phyloP scores from a whole-genome alignment of 2,888 invertebrate genomes.

The Petrophora chlorosata region DNA sequence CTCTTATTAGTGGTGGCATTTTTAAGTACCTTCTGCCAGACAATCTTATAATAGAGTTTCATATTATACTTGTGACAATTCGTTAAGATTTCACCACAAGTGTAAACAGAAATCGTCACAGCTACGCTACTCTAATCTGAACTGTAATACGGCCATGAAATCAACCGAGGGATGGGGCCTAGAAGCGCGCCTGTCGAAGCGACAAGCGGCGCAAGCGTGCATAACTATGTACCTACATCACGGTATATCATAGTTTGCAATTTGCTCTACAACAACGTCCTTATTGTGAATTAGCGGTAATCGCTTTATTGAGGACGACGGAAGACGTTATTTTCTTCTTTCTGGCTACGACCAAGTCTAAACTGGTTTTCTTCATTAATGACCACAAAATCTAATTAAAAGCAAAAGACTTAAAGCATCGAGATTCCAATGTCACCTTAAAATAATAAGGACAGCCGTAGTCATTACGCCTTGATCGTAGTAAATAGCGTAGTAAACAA shows the following conservation, averaged over 20 bases:
- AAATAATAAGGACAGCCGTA: slow-evolving; percentile 20
- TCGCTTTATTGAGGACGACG: not conserved
- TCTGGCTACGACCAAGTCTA: not conserved
- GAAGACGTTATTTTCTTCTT: not conserved
- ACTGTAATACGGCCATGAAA: slow-evolving; percentile 41
- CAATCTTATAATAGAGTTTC: too few relatives aligned
- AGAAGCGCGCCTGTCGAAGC: slow-evolving; percentile 17
- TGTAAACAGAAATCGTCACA: too few relatives aligned
- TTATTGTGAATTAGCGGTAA: slow-evolving; percentile 14
- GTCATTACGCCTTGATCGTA: slow-evolving; percentile 21
- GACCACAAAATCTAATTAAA: not conserved
- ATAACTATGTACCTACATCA: slow-evolving; percentile 20
- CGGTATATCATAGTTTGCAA: slow-evolving; percentile 18
- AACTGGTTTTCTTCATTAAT: slow-evolving; percentile 18
- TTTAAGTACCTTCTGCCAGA: too few relatives aligned
- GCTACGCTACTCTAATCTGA: too few relatives aligned
- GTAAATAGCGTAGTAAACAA: slow-evolving; percentile 30
- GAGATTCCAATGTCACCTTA: too few relatives aligned
- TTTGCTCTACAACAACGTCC: slow-evolving; percentile 25
- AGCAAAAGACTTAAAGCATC: not conserved
- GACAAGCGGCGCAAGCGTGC: slow-evolving; percentile 35
- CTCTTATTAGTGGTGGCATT: too few relatives aligned
- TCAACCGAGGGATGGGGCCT: slow-evolving; percentile 61
- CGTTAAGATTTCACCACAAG: too few relatives aligned
- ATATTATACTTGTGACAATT: too few relatives aligned